Evolutionary conservation across 2,113 vertebrate genomes (phyloP).

Genomic region (Mystacornis crossleyi): DNA sequence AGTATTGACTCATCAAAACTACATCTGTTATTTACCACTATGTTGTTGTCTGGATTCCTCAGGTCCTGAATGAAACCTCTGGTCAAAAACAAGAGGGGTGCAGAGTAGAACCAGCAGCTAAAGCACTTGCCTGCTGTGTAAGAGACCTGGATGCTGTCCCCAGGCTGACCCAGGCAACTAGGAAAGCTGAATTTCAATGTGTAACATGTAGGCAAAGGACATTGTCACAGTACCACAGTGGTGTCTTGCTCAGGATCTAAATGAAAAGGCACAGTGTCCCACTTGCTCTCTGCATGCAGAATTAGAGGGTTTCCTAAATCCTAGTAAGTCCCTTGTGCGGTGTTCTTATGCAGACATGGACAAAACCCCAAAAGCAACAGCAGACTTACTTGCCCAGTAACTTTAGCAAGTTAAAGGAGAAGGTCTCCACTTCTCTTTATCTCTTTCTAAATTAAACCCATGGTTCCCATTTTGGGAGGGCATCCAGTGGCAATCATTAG

Average conservation of each 20-base stretch:
- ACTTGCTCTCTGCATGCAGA: not conserved
- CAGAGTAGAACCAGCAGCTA: not conserved
- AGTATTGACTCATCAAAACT: not conserved
- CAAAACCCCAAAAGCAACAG: not conserved
- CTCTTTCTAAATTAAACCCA: not conserved
- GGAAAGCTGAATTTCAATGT: not conserved
- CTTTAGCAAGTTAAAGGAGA: not conserved
- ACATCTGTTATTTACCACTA: not conserved
- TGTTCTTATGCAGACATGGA: not conserved
- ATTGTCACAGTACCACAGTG: not conserved
- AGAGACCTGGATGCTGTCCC: not conserved
- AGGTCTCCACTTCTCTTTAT: not conserved
- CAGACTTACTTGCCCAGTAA: not conserved
- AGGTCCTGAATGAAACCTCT: not conserved
- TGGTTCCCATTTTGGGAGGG: not conserved
- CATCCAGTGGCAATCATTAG: not conserved
- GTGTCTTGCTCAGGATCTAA: not conserved
- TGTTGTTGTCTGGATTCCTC: not conserved
- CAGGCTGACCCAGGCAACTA: not conserved
- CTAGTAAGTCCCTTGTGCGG: accelerated
- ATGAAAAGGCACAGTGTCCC: not conserved
- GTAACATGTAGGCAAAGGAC: not conserved
- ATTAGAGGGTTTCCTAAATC: not conserved
- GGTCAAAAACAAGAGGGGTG: not conserved
- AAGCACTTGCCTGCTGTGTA: not conserved